Percentiles rank a stretch among this genome's conserved stretches.
phyloP scores from a whole-genome alignment of 1,140 invertebrate genomes.

The Magallana ariakensis region DNA sequence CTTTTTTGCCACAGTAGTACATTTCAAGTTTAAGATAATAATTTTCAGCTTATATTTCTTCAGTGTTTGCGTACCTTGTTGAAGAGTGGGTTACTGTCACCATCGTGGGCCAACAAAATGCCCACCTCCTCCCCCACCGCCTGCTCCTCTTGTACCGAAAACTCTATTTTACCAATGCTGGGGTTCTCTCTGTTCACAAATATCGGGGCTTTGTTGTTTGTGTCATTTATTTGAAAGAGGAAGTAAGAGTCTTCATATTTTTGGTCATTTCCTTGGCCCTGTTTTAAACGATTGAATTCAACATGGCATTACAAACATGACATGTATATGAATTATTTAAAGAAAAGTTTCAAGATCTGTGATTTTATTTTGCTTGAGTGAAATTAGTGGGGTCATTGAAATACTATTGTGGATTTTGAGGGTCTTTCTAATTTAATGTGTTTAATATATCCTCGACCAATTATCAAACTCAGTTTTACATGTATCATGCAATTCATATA shows the following conservation, averaged over 20 bases:
- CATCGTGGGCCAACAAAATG: conserved; percentile 13
- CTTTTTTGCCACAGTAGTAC: too few species aligned
- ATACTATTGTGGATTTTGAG: too few species aligned
- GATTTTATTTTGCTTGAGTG: too few species aligned
- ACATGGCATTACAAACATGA: background rate
- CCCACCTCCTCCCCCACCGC: background rate
- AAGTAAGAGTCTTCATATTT: background rate
- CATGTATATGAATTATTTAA: background rate
- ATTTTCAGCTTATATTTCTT: too few species aligned
- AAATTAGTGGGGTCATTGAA: too few species aligned
- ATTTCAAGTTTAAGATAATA: too few species aligned
- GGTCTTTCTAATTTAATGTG: too few species aligned
- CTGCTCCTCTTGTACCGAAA: conserved; percentile 28
- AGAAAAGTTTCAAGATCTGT: too few species aligned
- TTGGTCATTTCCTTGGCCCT: background rate
- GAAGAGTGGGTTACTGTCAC: background rate
- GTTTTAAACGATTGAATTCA: background rate
- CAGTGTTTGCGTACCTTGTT: background rate
- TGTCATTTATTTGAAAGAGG: conserved; percentile 6
- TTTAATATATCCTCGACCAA: too few species aligned
- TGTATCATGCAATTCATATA: too few species aligned
- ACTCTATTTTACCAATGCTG: background rate
- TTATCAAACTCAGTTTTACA: too few species aligned
- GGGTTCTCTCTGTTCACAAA: conserved; percentile 24
- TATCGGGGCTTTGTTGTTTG: background rate